Conservation (phyloP, 2,888 invertebrate species). For the Malthinus flaveolus region DNA sequence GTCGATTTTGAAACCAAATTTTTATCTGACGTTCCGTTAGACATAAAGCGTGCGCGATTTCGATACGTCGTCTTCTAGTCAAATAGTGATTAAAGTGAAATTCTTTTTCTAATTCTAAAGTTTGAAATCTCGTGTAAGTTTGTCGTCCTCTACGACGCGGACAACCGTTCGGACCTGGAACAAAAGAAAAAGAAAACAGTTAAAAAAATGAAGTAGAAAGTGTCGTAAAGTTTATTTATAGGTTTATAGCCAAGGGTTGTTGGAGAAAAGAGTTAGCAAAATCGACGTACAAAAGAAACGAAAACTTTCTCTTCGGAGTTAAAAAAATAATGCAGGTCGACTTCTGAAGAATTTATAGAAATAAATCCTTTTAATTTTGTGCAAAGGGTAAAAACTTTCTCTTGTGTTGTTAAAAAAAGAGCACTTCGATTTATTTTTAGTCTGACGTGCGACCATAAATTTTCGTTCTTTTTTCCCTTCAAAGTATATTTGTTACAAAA, state of each 20-base stretch:
- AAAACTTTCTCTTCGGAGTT: constrained; percentile 21
- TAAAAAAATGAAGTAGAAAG: neutral
- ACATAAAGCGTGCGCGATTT: constrained; percentile 95
- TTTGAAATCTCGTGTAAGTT: constrained; percentile 98
- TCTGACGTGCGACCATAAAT: no score
- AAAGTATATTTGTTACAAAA: no score
- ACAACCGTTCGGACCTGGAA: constrained; percentile 93
- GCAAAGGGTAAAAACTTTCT: no score
- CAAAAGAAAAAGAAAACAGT: constrained; percentile 32
- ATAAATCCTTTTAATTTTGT: no score
- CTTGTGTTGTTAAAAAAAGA: no score
- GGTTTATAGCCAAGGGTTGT: neutral
- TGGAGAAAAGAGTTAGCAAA: neutral
- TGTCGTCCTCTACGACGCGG: constrained; percentile 93
- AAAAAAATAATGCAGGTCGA: neutral
- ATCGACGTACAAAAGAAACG: neutral
- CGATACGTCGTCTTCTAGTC: constrained; percentile 93
- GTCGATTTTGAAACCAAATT: constrained; percentile 95
- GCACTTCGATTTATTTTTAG: no score
- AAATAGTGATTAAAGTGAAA: constrained; percentile 98
- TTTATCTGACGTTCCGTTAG: constrained; percentile 96
- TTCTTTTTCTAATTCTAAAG: constrained; percentile 96
- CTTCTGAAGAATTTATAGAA: no score
- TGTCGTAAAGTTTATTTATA: no score
- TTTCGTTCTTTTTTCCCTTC: no score